A percentile compares a stretch with the other conserved stretches of the same genome.
Evolutionary conservation across 2,888 invertebrate species (phyloP).

Genomic region (Gastrophysa polygoni): DNA sequence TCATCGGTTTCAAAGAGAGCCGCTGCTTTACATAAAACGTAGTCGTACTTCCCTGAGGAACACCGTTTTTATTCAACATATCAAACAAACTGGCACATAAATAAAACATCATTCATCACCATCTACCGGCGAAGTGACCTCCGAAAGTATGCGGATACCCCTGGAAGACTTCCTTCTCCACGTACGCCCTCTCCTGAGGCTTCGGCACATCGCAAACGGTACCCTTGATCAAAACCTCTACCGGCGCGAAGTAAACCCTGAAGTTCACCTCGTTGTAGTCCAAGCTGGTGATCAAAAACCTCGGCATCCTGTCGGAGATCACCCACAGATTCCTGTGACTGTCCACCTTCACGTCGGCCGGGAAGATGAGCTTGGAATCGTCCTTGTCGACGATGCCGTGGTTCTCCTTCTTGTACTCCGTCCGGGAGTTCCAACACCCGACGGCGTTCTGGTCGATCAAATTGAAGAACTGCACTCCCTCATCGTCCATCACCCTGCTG

Average conservation of each 20-base stretch:
- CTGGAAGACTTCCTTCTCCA: not conserved
- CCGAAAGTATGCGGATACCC: too few species aligned
- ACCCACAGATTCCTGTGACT: conserved; percentile 76
- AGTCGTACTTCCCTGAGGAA: too few species aligned
- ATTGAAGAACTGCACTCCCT: conserved; percentile 77
- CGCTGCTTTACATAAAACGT: too few species aligned
- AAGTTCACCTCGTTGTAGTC: conserved; percentile 81
- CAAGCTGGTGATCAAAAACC: conserved; percentile 69
- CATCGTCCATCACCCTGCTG: conserved; percentile 74
- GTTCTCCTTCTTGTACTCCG: conserved; percentile 69
- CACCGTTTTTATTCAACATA: too few species aligned
- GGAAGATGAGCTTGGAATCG: conserved; percentile 77
- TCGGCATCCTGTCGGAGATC: conserved; percentile 82
- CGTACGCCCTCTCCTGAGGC: not conserved
- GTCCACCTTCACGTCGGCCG: conserved; percentile 78
- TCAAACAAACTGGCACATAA: too few species aligned
- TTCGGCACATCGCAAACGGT: conserved; percentile 69
- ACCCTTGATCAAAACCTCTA: conserved; percentile 69
- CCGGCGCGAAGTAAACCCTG: conserved; percentile 73
- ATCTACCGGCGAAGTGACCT: too few species aligned
- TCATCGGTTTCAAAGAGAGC: too few species aligned
- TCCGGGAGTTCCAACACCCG: conserved; percentile 76
- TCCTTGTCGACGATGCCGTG: conserved; percentile 76
- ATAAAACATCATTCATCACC: too few species aligned
- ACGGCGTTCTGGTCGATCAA: conserved; percentile 81